These are phyloP conservation scores for Drosophila pachea DNA, from an alignment of 1,140 invertebrate species.

Conservation along the genomic window DNA sequence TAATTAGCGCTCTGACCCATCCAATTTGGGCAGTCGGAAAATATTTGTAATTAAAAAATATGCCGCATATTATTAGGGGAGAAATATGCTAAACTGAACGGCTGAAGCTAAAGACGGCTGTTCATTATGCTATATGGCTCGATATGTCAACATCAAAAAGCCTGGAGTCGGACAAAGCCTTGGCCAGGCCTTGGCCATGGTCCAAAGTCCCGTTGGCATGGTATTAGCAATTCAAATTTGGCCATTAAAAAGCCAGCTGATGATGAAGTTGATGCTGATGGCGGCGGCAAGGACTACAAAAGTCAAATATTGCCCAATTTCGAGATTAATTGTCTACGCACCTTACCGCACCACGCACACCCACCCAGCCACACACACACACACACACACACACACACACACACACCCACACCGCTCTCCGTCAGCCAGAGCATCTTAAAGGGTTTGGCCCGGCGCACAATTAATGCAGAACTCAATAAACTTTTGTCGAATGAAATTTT, in stretches of 20 bases:
- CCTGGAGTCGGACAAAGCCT: conserved; percentile 28
- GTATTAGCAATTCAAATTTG: conserved; percentile 76
- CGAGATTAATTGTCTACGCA: conserved; percentile 75
- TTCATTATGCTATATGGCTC: conserved; percentile 70
- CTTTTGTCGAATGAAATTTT: conserved; percentile 77
- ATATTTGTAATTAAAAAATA: conserved; percentile 25
- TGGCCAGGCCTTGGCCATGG: conserved; percentile 8
- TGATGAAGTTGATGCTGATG: conserved; percentile 9
- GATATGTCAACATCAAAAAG: conserved; percentile 68
- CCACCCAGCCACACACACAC: background rate
- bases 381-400: background rate
- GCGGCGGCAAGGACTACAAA: conserved; percentile 60
- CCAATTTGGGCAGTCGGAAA: conserved; percentile 11
- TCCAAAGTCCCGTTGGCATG: background rate
- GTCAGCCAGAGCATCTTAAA: conserved; percentile 50
- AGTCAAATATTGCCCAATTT: conserved; percentile 77
- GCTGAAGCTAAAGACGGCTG: conserved; percentile 18
- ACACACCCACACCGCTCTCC: conserved; percentile 4
- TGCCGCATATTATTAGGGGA: conserved; percentile 23
- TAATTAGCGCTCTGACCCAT: conserved; percentile 13
- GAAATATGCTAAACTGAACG: conserved; percentile 60
- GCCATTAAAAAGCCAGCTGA: conserved; percentile 68
- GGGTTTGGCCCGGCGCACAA: conserved; percentile 62
- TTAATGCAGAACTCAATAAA: conserved; percentile 77
- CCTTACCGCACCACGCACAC: conserved; percentile 45